Evolutionary conservation across 2,888 invertebrate genomes (phyloP), one percentile per base, ranked within the genome.

Genomic region (Hypomecis atomaria): DNA sequence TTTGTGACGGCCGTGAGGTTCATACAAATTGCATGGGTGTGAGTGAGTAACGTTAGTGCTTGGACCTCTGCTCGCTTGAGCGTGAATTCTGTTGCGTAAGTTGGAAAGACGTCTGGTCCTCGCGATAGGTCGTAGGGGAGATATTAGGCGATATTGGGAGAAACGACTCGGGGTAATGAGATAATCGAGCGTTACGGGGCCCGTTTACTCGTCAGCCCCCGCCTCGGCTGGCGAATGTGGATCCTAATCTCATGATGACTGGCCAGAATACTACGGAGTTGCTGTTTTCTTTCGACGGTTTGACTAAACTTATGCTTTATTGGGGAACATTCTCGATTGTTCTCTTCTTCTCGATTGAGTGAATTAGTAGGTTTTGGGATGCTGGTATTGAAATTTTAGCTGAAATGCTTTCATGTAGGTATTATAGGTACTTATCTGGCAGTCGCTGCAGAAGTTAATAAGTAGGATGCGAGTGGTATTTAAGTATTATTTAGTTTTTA

Each of bases 11-110:
- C 58, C 75, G 70, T 60, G 66, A 73, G 77, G 77, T 81, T 87
- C 89, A 87, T 88, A 90, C 88, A 85, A 87, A 86, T 86, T 89
- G 89, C 84, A 86, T 87, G 85, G 82, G 89, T 89, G 90, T 91
- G 90, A 85, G 90, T 90, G 87, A 89, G 88, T 85, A 86, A 87
- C 87, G 89, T 83, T 86, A 86, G 86, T 83, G 83, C 85, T 84
- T 84, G 90, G 90, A 89, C 89, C 87, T 85, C 86, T 85, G 87
- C 78, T 87, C 90, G 89, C 85, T 88, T 89, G 81, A 90, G 91
- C 91, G 90, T 90, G 88, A 90, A 91, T 90, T 90, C 86, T 85
- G 90, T 91, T 90, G 90, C 91, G 91, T 91, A 91, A 91, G 90
- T 88, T 85, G 82, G 86, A 88, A 88, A 89, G 89, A 89, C 88